Conservation (phyloP, 2,113 vertebrate species). For the Nothocercus julius region DNA sequence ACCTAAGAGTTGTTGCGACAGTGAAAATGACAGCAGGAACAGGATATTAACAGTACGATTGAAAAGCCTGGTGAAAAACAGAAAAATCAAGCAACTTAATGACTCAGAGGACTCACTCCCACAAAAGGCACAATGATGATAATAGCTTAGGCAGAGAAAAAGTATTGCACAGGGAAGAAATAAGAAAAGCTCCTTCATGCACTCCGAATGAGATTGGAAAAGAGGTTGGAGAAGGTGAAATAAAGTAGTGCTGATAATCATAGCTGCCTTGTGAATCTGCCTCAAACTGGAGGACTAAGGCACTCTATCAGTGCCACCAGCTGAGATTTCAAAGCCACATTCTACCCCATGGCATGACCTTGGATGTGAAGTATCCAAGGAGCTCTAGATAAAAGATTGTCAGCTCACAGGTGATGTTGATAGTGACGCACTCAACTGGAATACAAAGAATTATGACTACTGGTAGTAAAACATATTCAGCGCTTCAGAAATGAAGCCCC, state of each 20-base stretch:
- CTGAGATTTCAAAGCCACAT: background rate
- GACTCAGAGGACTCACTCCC: background rate
- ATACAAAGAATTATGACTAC: constrained; percentile 28
- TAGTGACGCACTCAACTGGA: constrained; percentile 14
- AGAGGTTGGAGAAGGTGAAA: background rate
- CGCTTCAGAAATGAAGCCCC: background rate
- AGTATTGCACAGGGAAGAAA: background rate
- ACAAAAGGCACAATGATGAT: background rate
- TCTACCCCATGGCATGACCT: background rate
- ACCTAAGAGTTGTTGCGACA: background rate
- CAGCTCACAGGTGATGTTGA: background rate
- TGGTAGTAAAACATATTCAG: background rate
- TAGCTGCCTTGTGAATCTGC: background rate
- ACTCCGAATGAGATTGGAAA: background rate
- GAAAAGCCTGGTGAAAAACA: background rate
- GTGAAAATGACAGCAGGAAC: background rate
- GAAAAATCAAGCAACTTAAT: background rate
- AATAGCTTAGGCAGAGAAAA: background rate
- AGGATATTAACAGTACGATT: background rate
- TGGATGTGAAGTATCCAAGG: background rate
- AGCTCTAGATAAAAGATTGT: background rate
- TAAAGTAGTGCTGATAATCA: background rate
- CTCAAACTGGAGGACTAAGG: background rate
- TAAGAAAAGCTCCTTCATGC: background rate
- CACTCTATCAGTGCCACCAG: background rate